Percentiles rank a stretch among this genome's conserved stretches.
Evolutionary conservation across 2,888 invertebrate genomes (phyloP).

Genomic region (Coremacera marginata): DNA sequence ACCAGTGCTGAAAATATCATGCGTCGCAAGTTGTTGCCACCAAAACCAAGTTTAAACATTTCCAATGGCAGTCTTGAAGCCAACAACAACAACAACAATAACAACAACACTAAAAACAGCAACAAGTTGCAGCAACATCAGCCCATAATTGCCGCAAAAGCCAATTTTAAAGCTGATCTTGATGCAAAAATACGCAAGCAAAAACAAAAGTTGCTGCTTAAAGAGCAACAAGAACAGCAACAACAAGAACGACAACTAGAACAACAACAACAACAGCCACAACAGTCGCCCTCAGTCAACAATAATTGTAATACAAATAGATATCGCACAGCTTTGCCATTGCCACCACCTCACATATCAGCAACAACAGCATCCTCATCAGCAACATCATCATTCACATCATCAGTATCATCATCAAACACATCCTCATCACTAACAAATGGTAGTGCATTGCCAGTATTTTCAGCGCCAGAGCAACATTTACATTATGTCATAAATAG

Average conservation of each 20-base stretch:
- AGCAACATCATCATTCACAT: conserved; percentile 4
- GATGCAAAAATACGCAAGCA: conserved; percentile 64
- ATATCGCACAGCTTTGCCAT: conserved; percentile 32
- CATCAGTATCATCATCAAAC: conserved; percentile 25
- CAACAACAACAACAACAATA: conserved; percentile 45
- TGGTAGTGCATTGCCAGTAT: neutral
- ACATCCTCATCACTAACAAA: neutral
- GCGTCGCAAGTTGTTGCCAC: conserved; percentile 56
- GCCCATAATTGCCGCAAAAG: conserved; percentile 50
- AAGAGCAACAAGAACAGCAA: conserved; percentile 56
- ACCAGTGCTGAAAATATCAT: conserved; percentile 48
- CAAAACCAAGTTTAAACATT: conserved; percentile 62
- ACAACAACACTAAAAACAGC: conserved; percentile 42
- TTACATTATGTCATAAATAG: conserved; percentile 26
- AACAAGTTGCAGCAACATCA: conserved; percentile 47
- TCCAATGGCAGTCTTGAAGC: conserved; percentile 53
- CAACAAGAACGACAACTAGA: conserved; percentile 39
- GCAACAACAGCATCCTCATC: conserved; percentile 20
- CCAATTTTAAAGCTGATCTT: conserved; percentile 64
- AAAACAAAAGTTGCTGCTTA: conserved; percentile 61
- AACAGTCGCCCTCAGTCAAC: conserved; percentile 46
- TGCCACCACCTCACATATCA: conserved; percentile 38
- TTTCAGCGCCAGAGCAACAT: conserved; percentile 39
- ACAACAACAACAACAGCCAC: conserved; percentile 39
- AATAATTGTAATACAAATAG: conserved; percentile 59